These are phyloP conservation scores for Salarias fasciatus DNA, from an alignment of 2,797 vertebrate genomes.

Conservation along the genomic window DNA sequence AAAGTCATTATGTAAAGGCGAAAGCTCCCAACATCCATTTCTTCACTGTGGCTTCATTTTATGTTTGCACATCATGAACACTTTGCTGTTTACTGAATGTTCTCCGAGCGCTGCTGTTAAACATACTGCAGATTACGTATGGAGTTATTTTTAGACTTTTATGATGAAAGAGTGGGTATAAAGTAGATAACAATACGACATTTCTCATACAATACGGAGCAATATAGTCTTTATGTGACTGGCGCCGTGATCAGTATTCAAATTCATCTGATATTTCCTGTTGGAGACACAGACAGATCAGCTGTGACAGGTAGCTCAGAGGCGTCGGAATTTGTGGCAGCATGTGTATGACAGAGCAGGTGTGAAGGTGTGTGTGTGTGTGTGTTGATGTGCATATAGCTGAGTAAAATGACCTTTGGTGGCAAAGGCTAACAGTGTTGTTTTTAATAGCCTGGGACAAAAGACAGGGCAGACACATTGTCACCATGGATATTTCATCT, in stretches of 20 bases:
- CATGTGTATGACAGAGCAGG: constrained; percentile 11
- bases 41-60: background rate
- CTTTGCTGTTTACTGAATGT: constrained; percentile 12
- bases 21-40: background rate
- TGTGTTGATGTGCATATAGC: constrained; percentile 25
- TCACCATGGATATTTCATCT: constrained; percentile 64
- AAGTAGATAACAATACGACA: constrained; percentile 13
- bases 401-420: constrained; percentile 53
- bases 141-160: constrained; percentile 8
- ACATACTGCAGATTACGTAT: constrained; percentile 25
- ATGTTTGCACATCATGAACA: constrained; percentile 12
- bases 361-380: background rate
- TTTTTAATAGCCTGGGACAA: constrained; percentile 62
- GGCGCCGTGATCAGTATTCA: background rate
- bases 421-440: constrained; percentile 45
- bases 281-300: constrained; percentile 18
- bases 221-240: background rate
- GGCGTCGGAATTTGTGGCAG: background rate
- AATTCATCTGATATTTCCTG: constrained; percentile 9
- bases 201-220: constrained; percentile 10
- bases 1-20: background rate
- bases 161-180: constrained; percentile 24
- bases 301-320: constrained; percentile 12
- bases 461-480: constrained; percentile 43
- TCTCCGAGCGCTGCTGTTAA: constrained; percentile 8